These are phyloP conservation scores for Pangasius sanitwongsei DNA, from an alignment of 2,797 vertebrate species.

Conservation along the genomic window DNA sequence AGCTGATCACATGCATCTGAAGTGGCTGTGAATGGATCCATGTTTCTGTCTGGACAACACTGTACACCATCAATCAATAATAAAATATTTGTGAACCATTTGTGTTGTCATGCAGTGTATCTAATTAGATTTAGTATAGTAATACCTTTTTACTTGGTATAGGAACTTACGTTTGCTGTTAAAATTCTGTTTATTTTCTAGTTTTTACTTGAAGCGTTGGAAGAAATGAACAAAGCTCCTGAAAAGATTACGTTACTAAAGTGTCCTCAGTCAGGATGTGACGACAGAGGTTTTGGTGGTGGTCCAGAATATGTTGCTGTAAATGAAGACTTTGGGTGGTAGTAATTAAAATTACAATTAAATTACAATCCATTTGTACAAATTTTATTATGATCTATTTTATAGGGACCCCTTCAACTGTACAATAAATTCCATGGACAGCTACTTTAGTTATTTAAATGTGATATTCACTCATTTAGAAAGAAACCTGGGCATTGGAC, in stretches of 20 bases:
- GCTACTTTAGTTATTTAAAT: not conserved
- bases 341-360: too few species aligned
- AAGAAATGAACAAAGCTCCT: not conserved
- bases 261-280: not conserved
- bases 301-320: not conserved
- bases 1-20: slow-evolving; percentile 29
- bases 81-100: not conserved
- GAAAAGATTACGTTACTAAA: not conserved
- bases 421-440: not conserved
- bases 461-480: not conserved
- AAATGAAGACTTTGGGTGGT: not conserved
- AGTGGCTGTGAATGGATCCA: slow-evolving; percentile 15
- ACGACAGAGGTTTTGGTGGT: not conserved
- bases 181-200: not conserved
- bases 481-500: not conserved
- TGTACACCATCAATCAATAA: slow-evolving; percentile 16
- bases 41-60: slow-evolving; percentile 38
- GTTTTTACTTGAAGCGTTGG: not conserved
- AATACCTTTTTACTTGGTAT: not conserved
- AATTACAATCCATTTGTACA: not conserved
- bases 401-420: not conserved
- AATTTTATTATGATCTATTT: not conserved
- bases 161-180: not conserved
- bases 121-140: not conserved
- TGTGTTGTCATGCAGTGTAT: not conserved